Conservation (phyloP, 2,888 invertebrate genomes). For the Xylota sylvarum region DNA sequence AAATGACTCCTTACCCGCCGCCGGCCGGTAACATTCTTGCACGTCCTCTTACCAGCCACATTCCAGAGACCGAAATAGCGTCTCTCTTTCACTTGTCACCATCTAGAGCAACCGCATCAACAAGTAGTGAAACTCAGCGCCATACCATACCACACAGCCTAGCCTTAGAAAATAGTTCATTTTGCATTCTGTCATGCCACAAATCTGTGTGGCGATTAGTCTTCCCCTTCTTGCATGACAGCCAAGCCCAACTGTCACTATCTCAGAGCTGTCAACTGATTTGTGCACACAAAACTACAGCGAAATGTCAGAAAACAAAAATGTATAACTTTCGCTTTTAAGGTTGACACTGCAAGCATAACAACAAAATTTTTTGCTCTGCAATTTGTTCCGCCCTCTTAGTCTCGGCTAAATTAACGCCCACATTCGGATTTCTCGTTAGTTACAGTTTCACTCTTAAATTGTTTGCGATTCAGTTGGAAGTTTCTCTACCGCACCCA, state of each 20-base stretch:
- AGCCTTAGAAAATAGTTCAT: not conserved
- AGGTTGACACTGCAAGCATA: not conserved
- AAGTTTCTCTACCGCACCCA: slow-evolving; percentile 5
- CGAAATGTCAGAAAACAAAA: not conserved
- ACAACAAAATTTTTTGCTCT: not conserved
- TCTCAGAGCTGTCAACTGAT: not conserved
- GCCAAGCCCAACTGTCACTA: not conserved
- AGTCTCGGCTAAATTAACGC: not conserved
- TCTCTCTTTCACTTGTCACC: slow-evolving; percentile 12
- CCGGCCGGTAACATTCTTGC: not conserved
- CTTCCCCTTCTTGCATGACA: not conserved
- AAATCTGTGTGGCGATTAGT: not conserved
- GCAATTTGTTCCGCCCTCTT: not conserved
- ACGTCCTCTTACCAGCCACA: not conserved
- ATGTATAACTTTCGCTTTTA: not conserved
- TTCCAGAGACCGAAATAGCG: slow-evolving; percentile 4
- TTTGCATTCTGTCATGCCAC: slow-evolving; percentile 5
- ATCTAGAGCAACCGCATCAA: slow-evolving; percentile 4
- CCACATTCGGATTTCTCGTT: slow-evolving; percentile 3
- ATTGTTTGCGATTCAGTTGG: slow-evolving; percentile 1
- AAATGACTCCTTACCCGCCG: not conserved
- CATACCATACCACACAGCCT: not conserved
- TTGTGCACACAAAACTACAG: not conserved
- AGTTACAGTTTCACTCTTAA: not conserved
- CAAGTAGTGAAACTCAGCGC: slow-evolving; percentile 15